These are phyloP conservation scores for Tragelaphus strepsiceros DNA, from an alignment of 2,113 vertebrate species.

Conservation along the genomic window DNA sequence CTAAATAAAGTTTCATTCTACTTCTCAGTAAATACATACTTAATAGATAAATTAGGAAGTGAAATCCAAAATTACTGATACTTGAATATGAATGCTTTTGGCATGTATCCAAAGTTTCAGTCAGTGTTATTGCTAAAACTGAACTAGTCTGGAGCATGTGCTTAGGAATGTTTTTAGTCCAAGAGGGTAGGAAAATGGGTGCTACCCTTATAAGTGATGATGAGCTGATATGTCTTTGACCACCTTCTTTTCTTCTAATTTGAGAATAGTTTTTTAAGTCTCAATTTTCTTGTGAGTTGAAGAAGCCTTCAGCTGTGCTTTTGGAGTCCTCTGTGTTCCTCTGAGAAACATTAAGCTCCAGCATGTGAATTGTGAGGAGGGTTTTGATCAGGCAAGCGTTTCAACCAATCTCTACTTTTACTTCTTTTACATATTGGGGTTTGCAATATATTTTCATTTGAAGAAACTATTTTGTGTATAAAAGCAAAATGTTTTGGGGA, in stretches of 20 bases:
- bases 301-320: background rate
- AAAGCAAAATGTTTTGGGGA: background rate
- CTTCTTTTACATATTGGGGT: background rate
- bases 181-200: too few relatives aligned
- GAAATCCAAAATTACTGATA: background rate
- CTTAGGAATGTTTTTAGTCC: background rate
- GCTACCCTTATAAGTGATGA: too few relatives aligned
- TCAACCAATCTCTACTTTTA: background rate
- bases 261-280: background rate
- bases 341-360: rapidly evolving
- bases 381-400: background rate
- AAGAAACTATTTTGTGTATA: background rate
- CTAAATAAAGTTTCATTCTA: background rate
- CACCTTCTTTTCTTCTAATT: background rate
- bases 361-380: too few relatives aligned
- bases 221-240: background rate
- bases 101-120: background rate
- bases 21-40: background rate
- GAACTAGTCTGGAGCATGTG: background rate
- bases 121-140: background rate
- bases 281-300: background rate
- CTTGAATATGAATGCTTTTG: background rate
- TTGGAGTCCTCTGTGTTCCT: background rate
- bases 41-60: background rate
- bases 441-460: background rate